These are phyloP conservation scores for Serripes groenlandicus DNA, from an alignment of 2,888 invertebrate species.

Conservation along the genomic window DNA sequence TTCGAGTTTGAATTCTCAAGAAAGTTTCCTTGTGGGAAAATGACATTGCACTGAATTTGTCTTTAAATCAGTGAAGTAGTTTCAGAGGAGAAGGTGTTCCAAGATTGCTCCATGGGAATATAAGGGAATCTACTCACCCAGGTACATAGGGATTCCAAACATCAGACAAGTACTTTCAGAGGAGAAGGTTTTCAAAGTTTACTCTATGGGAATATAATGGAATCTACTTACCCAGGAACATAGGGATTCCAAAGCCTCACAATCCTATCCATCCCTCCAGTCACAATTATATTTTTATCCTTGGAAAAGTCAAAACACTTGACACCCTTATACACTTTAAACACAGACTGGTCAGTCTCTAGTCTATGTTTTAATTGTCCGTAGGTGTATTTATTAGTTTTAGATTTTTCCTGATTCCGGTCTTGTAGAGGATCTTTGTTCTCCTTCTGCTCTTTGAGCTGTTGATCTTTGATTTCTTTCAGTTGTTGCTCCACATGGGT, in stretches of 20 bases:
- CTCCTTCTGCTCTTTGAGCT: conserved; percentile 56
- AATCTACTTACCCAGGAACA: conserved; percentile 82
- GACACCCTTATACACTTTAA: conserved; percentile 86
- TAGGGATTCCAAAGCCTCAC: conserved; percentile 86
- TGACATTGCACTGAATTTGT: too few species aligned
- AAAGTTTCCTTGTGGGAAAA: too few species aligned
- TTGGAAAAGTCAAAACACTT: conserved; percentile 86
- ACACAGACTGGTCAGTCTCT: conserved; percentile 85
- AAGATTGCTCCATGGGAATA: too few species aligned
- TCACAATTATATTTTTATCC: conserved; percentile 85
- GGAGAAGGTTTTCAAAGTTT: too few species aligned
- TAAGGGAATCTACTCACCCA: too few species aligned
- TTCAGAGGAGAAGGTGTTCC: too few species aligned
- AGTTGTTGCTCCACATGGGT: conserved; percentile 85
- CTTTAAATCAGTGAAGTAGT: too few species aligned
- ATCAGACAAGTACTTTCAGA: too few species aligned
- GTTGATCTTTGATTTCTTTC: conserved; percentile 81
- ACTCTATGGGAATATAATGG: too few species aligned
- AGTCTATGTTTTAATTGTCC: conserved; percentile 78
- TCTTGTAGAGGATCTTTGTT: conserved; percentile 58
- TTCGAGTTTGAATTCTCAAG: too few species aligned
- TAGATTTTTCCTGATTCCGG: conserved; percentile 62
- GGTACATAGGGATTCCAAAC: too few species aligned
- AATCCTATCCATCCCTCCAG: conserved; percentile 87
- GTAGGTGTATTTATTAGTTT: conserved; percentile 74